Evolutionary conservation across 1,140 invertebrate species (phyloP), one percentile per base, ranked within the genome.

Genomic region (Pseudomyrmex flavicornis): DNA sequence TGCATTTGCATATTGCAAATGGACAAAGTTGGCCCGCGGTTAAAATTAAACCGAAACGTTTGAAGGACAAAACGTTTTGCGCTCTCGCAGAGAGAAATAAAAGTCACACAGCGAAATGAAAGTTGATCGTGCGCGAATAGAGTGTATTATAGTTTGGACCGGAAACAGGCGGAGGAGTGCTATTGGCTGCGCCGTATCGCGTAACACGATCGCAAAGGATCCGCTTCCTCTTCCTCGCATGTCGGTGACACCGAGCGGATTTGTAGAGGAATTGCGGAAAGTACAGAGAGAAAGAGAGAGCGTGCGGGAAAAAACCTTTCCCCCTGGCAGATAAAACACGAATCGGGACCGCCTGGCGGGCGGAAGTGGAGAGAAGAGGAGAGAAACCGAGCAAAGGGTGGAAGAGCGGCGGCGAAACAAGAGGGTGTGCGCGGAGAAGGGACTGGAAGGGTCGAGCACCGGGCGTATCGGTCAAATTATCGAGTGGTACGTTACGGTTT

Each of bases 381-480:
- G 17, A 50, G 20, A 56, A 50, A 85, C 46, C 20, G 68, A 56
- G 2, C 22, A 10, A 59, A 48, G 22, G 35, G 8, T 2, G 2
- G 50, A 22, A 44, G 46, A 46, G 10, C 12, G 22, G 69, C 0
- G 20, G 35, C 5, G 8, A 15, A 0, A 61, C 22, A 13, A 17
- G 22, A 17, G 26, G 9, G 10, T 4, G 63, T 3, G 50, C 3
- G 62, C 9, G n/a, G 22, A 7, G 61, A 8, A 44, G 17, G 17
- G 10, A 15, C 10, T 9, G 13, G 65, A 12, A 80, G 66, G 65
- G 77, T 12, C 72, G 48, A 2, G 52, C 65, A 61, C 82, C 82
- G 75, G 65, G 84, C 69, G 87, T 90, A 91, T 92, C 90, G 89
- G 82, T 79, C 91, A 88, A 91, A 92, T 92, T 92, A 92, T 91